phyloP scores from a whole-genome alignment of 2,113 vertebrate genomes.

The Tychaedon coryphoeus region DNA sequence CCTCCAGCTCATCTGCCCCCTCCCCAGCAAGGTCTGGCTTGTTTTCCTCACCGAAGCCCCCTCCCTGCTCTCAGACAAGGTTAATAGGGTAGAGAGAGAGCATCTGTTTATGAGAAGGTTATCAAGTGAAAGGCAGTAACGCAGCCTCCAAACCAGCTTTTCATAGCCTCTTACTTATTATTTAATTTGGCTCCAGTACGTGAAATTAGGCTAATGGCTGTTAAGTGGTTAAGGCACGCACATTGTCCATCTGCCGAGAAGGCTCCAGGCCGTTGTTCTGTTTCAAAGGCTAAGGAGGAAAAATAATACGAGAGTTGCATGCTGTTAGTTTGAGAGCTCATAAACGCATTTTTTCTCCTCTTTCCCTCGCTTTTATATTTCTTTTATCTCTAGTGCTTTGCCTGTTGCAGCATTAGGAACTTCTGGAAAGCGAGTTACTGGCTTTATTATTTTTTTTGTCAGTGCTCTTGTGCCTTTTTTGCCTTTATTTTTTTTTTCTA shows the following conservation, averaged over 20 bases:
- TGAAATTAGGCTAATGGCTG: conserved; percentile 82
- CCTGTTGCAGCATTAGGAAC: conserved; percentile 60
- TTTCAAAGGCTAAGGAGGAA: conserved; percentile 74
- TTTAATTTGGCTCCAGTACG: conserved; percentile 80
- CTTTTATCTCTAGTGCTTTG: conserved; percentile 48
- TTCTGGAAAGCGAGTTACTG: conserved; percentile 37
- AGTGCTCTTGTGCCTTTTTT: not conserved
- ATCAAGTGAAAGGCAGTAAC: conserved; percentile 70
- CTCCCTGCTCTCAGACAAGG: conserved; percentile 35
- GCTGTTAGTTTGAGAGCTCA: conserved; percentile 69
- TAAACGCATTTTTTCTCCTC: conserved; percentile 53
- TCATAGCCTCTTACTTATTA: conserved; percentile 80
- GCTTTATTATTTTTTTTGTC: not conserved
- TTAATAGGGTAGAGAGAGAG: conserved; percentile 71
- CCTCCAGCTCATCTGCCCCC: not conserved
- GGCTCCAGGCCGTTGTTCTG: conserved; percentile 76
- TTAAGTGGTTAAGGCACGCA: conserved; percentile 79
- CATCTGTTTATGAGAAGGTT: conserved; percentile 75
- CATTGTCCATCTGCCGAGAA: conserved; percentile 79
- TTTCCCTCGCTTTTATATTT: conserved; percentile 54
- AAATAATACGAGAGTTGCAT: conserved; percentile 69
- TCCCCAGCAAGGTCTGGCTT: not conserved
- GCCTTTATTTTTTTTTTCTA: not conserved
- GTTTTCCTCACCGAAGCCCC: not conserved
- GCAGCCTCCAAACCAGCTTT: conserved; percentile 76